These are phyloP conservation scores for Darevskia mixta DNA, from an alignment of 2,797 vertebrate species.

Conservation along the genomic window DNA sequence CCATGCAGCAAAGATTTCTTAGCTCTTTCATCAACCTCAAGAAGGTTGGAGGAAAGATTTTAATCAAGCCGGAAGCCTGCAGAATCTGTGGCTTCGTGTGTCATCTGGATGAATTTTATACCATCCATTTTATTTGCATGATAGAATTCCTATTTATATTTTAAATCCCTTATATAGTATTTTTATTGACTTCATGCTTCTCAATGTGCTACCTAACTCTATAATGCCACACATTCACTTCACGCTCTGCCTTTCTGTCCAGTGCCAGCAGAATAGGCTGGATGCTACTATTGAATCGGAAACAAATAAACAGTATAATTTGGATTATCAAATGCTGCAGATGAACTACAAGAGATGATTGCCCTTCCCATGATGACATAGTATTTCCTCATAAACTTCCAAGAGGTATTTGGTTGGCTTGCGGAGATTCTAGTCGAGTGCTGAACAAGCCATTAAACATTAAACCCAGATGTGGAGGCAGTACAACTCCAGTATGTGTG, in stretches of 20 bases:
- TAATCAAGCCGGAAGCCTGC: background rate
- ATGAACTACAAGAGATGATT: background rate
- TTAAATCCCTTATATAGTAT: background rate
- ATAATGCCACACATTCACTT: slow-evolving; percentile 7
- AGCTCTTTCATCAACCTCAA: slow-evolving; percentile 18
- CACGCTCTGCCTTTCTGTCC: background rate
- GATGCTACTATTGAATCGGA: background rate
- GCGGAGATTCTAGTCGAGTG: background rate
- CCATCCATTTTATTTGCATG: slow-evolving; percentile 22
- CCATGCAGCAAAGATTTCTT: slow-evolving; percentile 13
- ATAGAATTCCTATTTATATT: slow-evolving; percentile 28
- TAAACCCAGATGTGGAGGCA: too few relatives aligned
- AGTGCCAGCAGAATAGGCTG: background rate
- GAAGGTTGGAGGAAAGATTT: slow-evolving; percentile 27
- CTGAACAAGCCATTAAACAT: background rate
- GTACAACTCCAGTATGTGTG: too few relatives aligned
- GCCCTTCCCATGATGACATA: background rate
- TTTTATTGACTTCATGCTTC: rapidly evolving
- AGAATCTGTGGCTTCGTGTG: rapidly evolving
- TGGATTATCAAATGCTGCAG: background rate
- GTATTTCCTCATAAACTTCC: background rate
- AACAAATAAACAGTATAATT: background rate
- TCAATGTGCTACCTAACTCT: background rate
- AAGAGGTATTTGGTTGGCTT: background rate
- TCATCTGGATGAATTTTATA: slow-evolving; percentile 31